These are phyloP conservation scores for Lipophrys pholis DNA, from an alignment of 2,113 vertebrate species.

Conservation along the genomic window DNA sequence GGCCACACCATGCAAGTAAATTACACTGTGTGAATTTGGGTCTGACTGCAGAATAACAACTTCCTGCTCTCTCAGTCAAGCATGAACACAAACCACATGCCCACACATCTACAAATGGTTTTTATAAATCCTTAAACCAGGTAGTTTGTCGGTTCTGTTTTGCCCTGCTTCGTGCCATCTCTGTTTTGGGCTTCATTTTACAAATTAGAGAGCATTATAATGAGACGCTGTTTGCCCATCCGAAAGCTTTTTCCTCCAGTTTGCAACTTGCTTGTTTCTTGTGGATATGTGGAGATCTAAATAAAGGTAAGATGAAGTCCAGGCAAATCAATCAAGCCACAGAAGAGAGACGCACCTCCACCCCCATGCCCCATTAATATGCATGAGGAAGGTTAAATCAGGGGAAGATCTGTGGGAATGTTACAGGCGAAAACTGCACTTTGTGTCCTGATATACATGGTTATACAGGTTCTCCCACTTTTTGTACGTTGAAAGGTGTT, in stretches of 20 bases:
- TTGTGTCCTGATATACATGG: neutral
- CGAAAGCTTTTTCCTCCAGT: constrained; percentile 37
- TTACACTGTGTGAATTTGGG: neutral
- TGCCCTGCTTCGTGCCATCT: constrained; percentile 13
- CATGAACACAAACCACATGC: neutral
- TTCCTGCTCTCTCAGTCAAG: neutral
- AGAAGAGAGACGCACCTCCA: constrained; percentile 28
- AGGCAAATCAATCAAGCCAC: constrained; percentile 60
- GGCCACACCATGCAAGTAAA: neutral
- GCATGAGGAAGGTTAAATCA: constrained; percentile 47
- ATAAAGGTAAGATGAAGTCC: constrained; percentile 70
- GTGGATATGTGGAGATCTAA: constrained; percentile 59
- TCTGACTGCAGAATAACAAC: neutral
- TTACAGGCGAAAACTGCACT: neutral
- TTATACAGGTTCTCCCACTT: neutral
- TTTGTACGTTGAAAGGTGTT: no score
- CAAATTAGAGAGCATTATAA: constrained; percentile 63
- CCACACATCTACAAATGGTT: constrained; percentile 9
- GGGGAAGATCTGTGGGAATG: constrained; percentile 44
- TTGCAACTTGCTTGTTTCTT: constrained; percentile 42
- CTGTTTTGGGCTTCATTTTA: constrained; percentile 61
- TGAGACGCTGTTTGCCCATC: constrained; percentile 45
- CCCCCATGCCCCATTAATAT: constrained; percentile 31
- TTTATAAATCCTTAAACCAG: constrained; percentile 13
- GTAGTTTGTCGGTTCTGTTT: constrained; percentile 15